Evolutionary conservation across 1,140 invertebrate genomes (phyloP).

Genomic region (Agrypnia vestita): DNA sequence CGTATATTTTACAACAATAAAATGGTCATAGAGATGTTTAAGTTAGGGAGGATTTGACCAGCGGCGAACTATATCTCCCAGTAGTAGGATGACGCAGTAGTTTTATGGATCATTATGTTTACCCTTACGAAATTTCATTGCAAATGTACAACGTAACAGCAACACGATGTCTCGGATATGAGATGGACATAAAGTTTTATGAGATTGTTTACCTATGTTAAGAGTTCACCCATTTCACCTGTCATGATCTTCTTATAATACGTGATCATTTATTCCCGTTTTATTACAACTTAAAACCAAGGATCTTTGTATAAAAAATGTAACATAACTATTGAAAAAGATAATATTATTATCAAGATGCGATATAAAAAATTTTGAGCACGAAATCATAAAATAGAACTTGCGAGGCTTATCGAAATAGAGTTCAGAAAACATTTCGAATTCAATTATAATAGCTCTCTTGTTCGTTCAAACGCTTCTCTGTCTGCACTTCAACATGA

Average conservation of each 20-base stretch:
- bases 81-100: constrained; percentile 46
- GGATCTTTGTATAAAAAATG: background rate
- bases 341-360: no score
- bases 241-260: constrained; percentile 31
- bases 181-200: constrained; percentile 58
- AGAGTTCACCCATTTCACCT: constrained; percentile 40
- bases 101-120: constrained; percentile 60
- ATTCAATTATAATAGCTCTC: constrained; percentile 22
- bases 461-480: constrained; percentile 30
- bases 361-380: no score
- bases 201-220: constrained; percentile 53
- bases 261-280: background rate
- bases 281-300: background rate
- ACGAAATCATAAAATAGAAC: no score
- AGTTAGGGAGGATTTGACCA: constrained; percentile 56
- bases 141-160: constrained; percentile 46
- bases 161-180: constrained; percentile 50
- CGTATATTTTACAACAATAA: constrained; percentile 46
- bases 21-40: constrained; percentile 43
- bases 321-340: no score
- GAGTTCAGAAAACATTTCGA: constrained; percentile 7
- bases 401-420: background rate
- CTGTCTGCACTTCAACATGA: constrained; percentile 1
- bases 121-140: constrained; percentile 58
- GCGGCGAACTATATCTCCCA: constrained; percentile 47